Evolutionary conservation across 2,888 invertebrate species (phyloP).

Genomic region (Mesorhabditis spiculigera): DNA sequence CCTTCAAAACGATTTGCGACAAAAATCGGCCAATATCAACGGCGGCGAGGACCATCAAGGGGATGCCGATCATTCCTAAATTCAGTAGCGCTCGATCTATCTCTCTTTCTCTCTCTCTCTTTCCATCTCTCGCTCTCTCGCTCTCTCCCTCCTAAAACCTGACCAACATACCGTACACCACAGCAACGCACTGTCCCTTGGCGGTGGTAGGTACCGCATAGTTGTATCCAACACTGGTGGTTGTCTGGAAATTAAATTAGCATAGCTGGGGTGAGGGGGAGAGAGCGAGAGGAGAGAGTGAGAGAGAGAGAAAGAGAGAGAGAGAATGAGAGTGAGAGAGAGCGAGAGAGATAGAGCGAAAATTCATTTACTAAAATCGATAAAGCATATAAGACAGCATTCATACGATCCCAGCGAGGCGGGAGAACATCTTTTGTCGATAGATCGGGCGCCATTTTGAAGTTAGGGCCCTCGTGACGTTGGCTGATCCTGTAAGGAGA

Average conservation of each 20-base stretch:
- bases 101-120: too few relatives aligned
- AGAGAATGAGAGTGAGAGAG: too few relatives aligned
- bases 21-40: slow-evolving; percentile 57
- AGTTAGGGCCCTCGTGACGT: slow-evolving; percentile 42
- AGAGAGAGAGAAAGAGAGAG: neutral
- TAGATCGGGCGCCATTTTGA: slow-evolving; percentile 32
- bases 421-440: slow-evolving; percentile 40
- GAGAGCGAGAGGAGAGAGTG: too few relatives aligned
- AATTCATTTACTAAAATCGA: slow-evolving; percentile 51
- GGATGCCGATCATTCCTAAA: slow-evolving; percentile 40
- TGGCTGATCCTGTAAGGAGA: slow-evolving; percentile 29
- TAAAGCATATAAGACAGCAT: slow-evolving; percentile 52
- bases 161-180: slow-evolving; percentile 47
- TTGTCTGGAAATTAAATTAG: slow-evolving; percentile 31
- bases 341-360: too few relatives aligned
- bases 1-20: slow-evolving; percentile 47
- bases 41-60: slow-evolving; percentile 56
- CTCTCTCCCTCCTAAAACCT: too few relatives aligned
- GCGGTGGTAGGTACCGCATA: slow-evolving; percentile 50
- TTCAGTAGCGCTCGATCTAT: too few relatives aligned
- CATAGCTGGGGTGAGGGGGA: too few relatives aligned
- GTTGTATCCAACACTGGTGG: slow-evolving; percentile 48
- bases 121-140: too few relatives aligned
- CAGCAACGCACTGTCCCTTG: slow-evolving; percentile 49
- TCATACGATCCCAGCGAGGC: slow-evolving; percentile 49